These are phyloP conservation scores for Muscicapa striata DNA, from an alignment of 2,797 vertebrate genomes.

Conservation along the genomic window DNA sequence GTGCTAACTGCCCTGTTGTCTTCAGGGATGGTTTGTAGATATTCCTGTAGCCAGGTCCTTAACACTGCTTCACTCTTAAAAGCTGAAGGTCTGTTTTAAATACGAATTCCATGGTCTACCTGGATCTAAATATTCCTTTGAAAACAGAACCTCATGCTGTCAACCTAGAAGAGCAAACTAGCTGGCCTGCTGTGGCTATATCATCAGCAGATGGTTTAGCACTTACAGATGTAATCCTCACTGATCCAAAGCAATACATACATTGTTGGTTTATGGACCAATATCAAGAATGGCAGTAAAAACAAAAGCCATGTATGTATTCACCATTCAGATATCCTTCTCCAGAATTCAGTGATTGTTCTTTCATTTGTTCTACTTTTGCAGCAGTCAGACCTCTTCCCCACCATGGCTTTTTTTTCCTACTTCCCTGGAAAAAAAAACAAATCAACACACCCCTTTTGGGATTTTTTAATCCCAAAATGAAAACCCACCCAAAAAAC, in stretches of 20 bases:
- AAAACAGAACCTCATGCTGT: neutral
- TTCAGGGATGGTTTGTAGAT: neutral
- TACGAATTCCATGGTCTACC: neutral
- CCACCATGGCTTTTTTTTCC: accelerated
- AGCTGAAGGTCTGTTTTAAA: neutral
- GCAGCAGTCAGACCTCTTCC: neutral
- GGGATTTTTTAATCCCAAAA: too few species aligned
- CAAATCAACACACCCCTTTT: accelerated
- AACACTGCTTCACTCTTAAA: neutral
- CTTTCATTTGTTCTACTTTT: neutral
- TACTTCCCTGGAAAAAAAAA: accelerated
- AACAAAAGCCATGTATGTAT: neutral
- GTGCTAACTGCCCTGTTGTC: neutral
- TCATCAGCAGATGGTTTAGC: neutral
- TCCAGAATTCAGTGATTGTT: neutral
- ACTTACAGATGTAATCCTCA: neutral
- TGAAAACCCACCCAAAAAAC: neutral
- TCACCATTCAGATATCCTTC: neutral
- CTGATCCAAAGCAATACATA: neutral
- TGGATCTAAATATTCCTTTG: neutral
- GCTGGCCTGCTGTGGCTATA: neutral
- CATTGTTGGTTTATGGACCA: neutral
- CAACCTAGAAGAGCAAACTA: neutral
- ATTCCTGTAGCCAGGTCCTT: neutral
- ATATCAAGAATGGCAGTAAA: neutral